Evolutionary conservation across 2,113 vertebrate species (phyloP).

Genomic region (Struthio camelus): DNA sequence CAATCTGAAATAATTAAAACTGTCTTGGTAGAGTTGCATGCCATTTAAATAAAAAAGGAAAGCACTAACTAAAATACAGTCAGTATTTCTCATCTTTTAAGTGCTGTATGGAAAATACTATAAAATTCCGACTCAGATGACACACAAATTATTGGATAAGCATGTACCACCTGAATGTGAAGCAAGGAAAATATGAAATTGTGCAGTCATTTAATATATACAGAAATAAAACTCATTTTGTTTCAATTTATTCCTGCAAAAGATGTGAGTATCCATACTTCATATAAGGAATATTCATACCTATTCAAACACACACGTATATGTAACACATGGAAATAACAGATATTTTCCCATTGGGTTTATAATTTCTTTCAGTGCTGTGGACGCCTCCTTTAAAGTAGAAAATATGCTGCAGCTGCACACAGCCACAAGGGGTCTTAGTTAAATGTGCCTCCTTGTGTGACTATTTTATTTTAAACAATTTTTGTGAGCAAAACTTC

Average conservation of each 20-base stretch:
- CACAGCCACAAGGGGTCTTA: neutral
- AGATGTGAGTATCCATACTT: neutral
- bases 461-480: slow-evolving; percentile 3
- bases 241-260: neutral
- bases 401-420: neutral
- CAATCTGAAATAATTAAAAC: neutral
- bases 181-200: neutral
- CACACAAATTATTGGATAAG: neutral
- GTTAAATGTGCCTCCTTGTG: neutral
- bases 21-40: neutral
- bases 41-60: neutral
- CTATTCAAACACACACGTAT: neutral
- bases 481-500: neutral
- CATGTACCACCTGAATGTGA: neutral
- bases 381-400: neutral
- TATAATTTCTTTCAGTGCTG: neutral
- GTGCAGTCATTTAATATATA: neutral
- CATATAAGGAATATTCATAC: neutral
- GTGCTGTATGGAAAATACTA: neutral
- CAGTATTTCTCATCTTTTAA: neutral
- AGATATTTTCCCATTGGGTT: slow-evolving; percentile 13
- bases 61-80: neutral
- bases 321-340: neutral
- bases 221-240: neutral
- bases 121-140: neutral